Base-by-base conservation (phyloP, 2,113 vertebrate genomes). In the Tinamus guttatus region DNA sequence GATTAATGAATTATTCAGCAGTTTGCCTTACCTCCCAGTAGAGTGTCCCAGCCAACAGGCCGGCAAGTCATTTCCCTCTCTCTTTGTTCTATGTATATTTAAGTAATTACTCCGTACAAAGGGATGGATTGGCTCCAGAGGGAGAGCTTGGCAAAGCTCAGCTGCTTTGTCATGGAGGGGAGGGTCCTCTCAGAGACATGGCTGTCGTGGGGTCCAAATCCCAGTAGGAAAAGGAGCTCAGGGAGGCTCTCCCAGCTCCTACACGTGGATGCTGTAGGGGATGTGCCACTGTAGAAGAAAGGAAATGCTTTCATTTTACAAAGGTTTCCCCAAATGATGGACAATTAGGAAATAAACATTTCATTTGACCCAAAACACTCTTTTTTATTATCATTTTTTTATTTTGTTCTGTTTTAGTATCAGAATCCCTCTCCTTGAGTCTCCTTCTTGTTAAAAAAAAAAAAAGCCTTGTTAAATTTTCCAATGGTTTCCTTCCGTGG, bases 21-120 rank as follows among this genome's bases (percentile, higher is more conserved):
- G 25, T 80, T 94, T 93, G 81, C 65, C 94, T 91, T 92, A 59
- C 81, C 71, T 94, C 74, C 67, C 78, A 79, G 77, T 68, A 93
- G 84, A 87, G 49, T 76, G 38, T 63, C 70, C 84, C 80, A 91
- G 76, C 91, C 79, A 67, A 85, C 82, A 89, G 70, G 49, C 78
- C 87, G 95, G 89, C 49, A 90, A 96, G 89, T 91, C 11, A 89
- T 91, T 93, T 96, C 70, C 70, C 67, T 79, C 70, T 93, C 30
- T 89, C 87, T 97, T 94, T 95, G 81, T 97, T 95, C 74, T n/a
- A 85, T 74, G 74, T 95, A 91, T 95, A 91, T 95, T 89, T 94
- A 95, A 95, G 89, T 94, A 93, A 95, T 95, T 90, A 90, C 84
- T 95, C 93, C 43, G 52, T 93, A 95, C 84, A 94, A 95, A 94